These are phyloP conservation scores for Mirounga angustirostris DNA, from an alignment of 2,113 vertebrate species.

Conservation along the genomic window DNA sequence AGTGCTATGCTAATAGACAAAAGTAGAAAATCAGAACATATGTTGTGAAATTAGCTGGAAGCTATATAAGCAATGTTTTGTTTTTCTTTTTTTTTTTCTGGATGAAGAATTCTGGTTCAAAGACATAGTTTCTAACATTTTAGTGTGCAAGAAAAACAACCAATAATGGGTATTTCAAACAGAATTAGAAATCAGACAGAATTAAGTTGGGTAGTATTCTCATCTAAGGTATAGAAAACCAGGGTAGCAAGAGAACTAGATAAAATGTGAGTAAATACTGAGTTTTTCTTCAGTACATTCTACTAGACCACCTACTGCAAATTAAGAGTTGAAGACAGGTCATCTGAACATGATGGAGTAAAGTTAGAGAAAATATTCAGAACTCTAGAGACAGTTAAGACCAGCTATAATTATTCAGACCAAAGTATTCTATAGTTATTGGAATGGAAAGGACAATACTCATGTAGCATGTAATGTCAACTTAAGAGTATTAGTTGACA, in stretches of 20 bases:
- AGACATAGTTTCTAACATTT: conserved; percentile 49
- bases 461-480: neutral
- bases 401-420: neutral
- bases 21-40: conserved; percentile 76
- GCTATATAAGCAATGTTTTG: conserved; percentile 45
- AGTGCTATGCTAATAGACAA: conserved; percentile 63
- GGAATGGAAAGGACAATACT: neutral
- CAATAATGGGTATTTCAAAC: neutral
- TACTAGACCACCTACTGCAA: neutral
- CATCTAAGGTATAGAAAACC: neutral
- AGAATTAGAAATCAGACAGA: neutral
- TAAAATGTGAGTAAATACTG: neutral
- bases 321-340: neutral
- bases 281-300: neutral
- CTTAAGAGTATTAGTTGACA: neutral
- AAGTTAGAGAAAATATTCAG: neutral
- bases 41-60: conserved; percentile 69
- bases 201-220: neutral
- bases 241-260: neutral
- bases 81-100: conserved; percentile 34
- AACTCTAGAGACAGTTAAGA: neutral
- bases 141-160: neutral
- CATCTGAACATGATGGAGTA: neutral
- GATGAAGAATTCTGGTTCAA: conserved; percentile 44
- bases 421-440: neutral